A percentile compares a stretch with the other conserved stretches of the same genome.
Conservation (phyloP, 53 echinoderm and acorn worm species). For the Hippasteria phrygiana region DNA sequence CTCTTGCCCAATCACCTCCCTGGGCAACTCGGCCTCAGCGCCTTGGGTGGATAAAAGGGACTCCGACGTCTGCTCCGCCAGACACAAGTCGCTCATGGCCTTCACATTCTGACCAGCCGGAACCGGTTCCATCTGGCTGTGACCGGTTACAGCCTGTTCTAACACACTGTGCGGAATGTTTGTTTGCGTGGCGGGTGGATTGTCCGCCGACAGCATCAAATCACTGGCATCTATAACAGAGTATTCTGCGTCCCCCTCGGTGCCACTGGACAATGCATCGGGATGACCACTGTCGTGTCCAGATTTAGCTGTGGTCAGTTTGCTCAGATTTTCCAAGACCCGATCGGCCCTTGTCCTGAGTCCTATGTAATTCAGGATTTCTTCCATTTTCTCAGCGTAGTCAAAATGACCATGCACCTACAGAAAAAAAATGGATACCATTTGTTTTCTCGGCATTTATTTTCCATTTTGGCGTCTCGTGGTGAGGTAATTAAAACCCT, state of each 20-base stretch:
- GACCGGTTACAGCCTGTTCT: conserved; percentile 24
- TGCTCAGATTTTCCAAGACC: conserved; percentile 8
- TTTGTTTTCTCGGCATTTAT: too few relatives aligned
- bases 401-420: conserved; percentile 96
- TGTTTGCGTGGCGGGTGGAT: conserved; percentile 9
- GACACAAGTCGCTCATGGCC: not conserved
- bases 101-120: not conserved
- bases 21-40: not conserved
- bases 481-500: too few relatives aligned
- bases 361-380: conserved; percentile 85
- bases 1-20: not conserved
- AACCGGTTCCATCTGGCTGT: conserved; percentile 8
- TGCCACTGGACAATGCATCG: not conserved
- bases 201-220: conserved; percentile 1
- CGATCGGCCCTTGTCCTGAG: conserved; percentile 65
- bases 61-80: not conserved
- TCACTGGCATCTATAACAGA: conserved; percentile 43
- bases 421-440: not conserved
- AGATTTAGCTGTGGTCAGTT: not conserved
- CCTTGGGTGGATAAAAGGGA: not conserved
- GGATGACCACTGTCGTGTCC: not conserved
- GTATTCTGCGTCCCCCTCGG: not conserved
- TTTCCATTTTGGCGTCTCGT: too few relatives aligned
- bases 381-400: conserved; percentile 92
- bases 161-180: not conserved